Evolutionary conservation across 2,797 vertebrate genomes (phyloP), one percentile per base, ranked within the genome.

Genomic region (Catostomus latipinnis): DNA sequence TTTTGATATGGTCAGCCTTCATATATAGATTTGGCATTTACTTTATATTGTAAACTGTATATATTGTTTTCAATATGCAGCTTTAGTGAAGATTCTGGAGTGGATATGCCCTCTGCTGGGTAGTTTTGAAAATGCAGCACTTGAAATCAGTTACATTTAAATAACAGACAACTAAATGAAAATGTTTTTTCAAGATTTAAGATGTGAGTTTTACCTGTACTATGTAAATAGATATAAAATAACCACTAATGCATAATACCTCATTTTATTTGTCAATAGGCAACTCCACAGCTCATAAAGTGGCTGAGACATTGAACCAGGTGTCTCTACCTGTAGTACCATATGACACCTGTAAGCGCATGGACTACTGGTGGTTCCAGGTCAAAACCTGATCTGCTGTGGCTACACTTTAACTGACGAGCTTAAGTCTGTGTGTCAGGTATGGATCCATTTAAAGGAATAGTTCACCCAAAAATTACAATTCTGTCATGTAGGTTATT

Each of bases 281-380:
- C 7, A 86, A 93, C 88, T 93, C 91, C 0, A 5, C 86, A 2
- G 90, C 90, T 72, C 83, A 93, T 46, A 93, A 90, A 88, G 90
- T 81, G 1, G 85, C 93, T 4, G 92, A 95, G 82, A 60, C 81
- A 0, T 90, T 95, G 1, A 95, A 95, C 84, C 94, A 95, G 86
- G 93, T 95, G 0, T 90, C 90, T 9, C 82, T 95, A 60, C 94
- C 94, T 8, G 92, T 95, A 60, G 90, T 95, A 22, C 87, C 92
- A 0, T 93, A 78, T 65, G 84, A 93, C 58, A 93, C 91, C 46
- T 95, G 93, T 85, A 94, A 93, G 75, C 88, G 88, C 81, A 91
- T 92, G 88, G 92, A 94, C 83, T 93, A 93, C 83, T 94, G 94
- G 93, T 95, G 95, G 94, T 94, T 95, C 87, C 93, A 95, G 86